Base-by-base conservation (phyloP, 2,113 vertebrate species). In the Sisor rabdophorus region DNA sequence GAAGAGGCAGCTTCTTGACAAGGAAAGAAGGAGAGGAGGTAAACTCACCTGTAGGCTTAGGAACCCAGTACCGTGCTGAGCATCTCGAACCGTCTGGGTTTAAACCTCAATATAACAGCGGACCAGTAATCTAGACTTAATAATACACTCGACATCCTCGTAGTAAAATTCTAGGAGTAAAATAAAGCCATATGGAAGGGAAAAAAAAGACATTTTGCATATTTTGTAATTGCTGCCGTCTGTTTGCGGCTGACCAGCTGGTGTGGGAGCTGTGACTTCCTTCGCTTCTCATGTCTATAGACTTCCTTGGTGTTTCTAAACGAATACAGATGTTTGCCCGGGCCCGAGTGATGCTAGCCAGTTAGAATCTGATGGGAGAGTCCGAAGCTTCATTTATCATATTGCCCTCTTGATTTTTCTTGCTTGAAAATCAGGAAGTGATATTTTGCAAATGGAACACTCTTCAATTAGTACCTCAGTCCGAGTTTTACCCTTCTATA, bases 21-120 rank as follows among this genome's bases (percentile, higher is more conserved):
- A 94, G 77, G 96, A 99, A 90, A 93, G 90, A 89, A 89, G 84
- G 55, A 95, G 95, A 87, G 95, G 96, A 93, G 96, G 97, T 99
- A 83, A 54, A 88, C 9, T 0, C 13, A 15, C 52, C 26, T 2
- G 11, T 22, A 9, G 10, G 12, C 36, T 20, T 15, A 9, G n/a
- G 9, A 47, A 65, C 20, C n/a, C 22, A 65, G 47, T 9, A 1
- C 40, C 22, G 17, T 16, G 16, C 22, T 4, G 4, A 36, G 19
- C 61, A 24, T 32, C 2, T 40, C 1, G 32, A n/a, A 30, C 40
- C 40, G 40, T 44, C 10, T 4, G 40, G 5, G 40, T 44, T 44
- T 44, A 8, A 44, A 44, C 40, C 40, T 44, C 40, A 44, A 44
- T 44, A 1, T 44, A 9, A 44, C 9, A 1, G 40, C 5, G 40